Percentiles rank a stretch among this genome's conserved stretches.
These are phyloP conservation scores for Myiagra hebetior DNA, from an alignment of 2,113 vertebrate species.

Conservation along the genomic window DNA sequence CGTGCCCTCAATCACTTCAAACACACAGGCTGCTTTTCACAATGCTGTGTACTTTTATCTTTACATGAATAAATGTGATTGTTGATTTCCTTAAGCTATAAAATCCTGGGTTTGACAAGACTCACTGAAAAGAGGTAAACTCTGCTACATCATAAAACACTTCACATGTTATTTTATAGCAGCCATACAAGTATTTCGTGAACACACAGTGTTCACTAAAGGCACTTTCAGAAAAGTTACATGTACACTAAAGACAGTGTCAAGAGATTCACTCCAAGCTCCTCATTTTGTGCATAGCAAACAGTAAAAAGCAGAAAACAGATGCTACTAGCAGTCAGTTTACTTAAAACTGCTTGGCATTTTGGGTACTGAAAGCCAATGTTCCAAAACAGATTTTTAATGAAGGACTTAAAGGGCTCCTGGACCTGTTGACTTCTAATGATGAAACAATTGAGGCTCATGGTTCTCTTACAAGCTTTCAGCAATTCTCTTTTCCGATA, in stretches of 20 bases:
- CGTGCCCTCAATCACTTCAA: background rate
- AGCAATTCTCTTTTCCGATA: background rate
- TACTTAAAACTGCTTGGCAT: background rate
- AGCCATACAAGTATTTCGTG: constrained; percentile 18
- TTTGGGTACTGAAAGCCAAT: background rate
- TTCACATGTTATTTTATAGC: constrained; percentile 62
- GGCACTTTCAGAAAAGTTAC: background rate
- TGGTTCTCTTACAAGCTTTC: background rate
- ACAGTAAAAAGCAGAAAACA: background rate
- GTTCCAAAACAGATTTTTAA: background rate
- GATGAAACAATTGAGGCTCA: rapidly evolving
- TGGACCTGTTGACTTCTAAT: background rate
- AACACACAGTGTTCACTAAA: background rate
- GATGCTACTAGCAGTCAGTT: background rate
- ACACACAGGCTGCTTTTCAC: background rate
- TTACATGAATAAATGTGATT: background rate
- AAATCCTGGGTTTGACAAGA: constrained; percentile 40
- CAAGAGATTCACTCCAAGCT: background rate
- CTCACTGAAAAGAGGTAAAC: background rate
- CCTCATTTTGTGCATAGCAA: background rate
- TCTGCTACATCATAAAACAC: constrained; percentile 18
- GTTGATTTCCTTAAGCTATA: background rate
- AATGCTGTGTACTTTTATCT: background rate
- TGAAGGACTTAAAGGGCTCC: background rate
- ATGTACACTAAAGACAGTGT: background rate